Conservation (phyloP, 2,888 invertebrate genomes). For the Hartigia nigra region DNA sequence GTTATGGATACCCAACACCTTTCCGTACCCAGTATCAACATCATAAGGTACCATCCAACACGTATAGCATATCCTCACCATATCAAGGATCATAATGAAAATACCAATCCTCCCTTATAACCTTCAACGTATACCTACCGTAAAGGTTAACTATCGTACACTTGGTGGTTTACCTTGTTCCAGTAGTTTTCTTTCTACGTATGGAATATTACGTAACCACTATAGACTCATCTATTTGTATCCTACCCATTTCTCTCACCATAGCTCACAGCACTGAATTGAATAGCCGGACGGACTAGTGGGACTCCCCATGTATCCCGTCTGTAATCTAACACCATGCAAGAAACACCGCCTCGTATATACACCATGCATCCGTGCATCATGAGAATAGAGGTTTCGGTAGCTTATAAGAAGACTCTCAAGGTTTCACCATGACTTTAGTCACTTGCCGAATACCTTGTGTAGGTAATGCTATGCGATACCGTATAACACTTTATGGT, state of each 20-base stretch:
- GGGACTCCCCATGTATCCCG: not conserved
- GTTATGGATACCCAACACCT: constrained; percentile 37
- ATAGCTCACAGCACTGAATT: not conserved
- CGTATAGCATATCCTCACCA: not conserved
- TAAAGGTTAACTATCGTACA: not conserved
- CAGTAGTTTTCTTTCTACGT: not conserved
- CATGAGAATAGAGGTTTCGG: not conserved
- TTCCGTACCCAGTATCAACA: not conserved
- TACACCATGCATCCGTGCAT: not conserved
- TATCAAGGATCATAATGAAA: not conserved
- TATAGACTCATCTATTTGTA: not conserved
- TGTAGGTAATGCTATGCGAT: not conserved
- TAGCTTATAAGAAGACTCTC: not conserved
- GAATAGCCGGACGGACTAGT: not conserved
- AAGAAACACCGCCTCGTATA: not conserved
- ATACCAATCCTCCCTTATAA: not conserved
- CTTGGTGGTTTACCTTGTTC: not conserved
- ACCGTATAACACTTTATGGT: not conserved
- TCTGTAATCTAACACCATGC: not conserved
- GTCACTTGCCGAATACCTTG: too few species aligned
- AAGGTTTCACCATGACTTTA: not conserved
- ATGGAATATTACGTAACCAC: not conserved
- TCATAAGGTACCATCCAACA: not conserved
- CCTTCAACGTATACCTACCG: not conserved
- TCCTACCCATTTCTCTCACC: not conserved